Conservation (phyloP, 2,797 vertebrate genomes). For the Etheostoma perlongum region DNA sequence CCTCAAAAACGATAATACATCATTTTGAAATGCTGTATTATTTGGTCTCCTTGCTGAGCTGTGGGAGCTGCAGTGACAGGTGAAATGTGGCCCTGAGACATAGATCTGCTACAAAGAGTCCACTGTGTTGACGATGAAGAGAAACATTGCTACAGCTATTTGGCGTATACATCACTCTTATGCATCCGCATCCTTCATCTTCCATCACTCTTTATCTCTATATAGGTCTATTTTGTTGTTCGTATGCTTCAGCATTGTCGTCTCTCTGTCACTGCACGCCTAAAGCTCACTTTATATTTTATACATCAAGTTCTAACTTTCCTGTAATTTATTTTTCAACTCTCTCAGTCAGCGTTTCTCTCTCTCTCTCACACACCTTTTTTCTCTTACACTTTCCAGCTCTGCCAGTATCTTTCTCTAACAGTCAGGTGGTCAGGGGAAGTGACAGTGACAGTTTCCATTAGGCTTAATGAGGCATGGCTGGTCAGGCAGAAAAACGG, state of each 20-base stretch:
- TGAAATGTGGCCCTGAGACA: slow-evolving; percentile 24
- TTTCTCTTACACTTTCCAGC: slow-evolving; percentile 38
- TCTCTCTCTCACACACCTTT: slow-evolving; percentile 8
- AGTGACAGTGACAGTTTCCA: slow-evolving; percentile 79
- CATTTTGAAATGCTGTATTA: slow-evolving; percentile 21
- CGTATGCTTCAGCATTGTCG: neutral
- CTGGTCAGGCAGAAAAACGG: slow-evolving; percentile 75
- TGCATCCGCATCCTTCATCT: slow-evolving; percentile 7
- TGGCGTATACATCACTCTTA: slow-evolving; percentile 17
- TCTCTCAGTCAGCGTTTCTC: neutral
- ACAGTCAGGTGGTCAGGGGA: slow-evolving; percentile 56
- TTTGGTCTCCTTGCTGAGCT: neutral
- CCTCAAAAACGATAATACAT: slow-evolving; percentile 13
- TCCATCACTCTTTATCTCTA: slow-evolving; percentile 19
- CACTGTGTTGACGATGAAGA: slow-evolving; percentile 25
- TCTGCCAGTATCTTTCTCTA: slow-evolving; percentile 36
- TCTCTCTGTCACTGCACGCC: neutral
- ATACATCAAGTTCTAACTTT: slow-evolving; percentile 35
- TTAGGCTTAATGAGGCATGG: slow-evolving; percentile 83
- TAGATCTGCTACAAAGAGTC: slow-evolving; percentile 12
- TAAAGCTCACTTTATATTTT: slow-evolving; percentile 26
- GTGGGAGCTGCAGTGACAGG: slow-evolving; percentile 8
- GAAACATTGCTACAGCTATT: slow-evolving; percentile 18
- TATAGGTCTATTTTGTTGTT: slow-evolving; percentile 17
- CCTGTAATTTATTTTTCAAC: slow-evolving; percentile 51